phyloP scores from a whole-genome alignment of 2,113 vertebrate species.

The Cheilinus undulatus region DNA sequence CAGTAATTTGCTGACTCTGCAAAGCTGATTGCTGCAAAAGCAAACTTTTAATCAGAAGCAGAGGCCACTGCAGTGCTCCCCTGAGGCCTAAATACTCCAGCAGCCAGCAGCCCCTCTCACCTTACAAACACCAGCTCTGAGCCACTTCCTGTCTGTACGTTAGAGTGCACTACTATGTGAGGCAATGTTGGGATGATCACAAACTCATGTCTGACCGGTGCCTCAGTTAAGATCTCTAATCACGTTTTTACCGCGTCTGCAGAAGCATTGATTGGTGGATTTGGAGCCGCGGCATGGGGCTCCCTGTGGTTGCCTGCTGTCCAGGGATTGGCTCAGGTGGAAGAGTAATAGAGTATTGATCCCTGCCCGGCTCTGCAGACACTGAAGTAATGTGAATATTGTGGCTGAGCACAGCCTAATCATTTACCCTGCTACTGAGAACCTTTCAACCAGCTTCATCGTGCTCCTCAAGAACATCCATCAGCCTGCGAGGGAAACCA shows the following conservation, averaged over 20 bases:
- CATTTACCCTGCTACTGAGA: slow-evolving; percentile 61
- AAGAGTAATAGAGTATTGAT: slow-evolving; percentile 77
- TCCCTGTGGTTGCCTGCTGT: slow-evolving; percentile 51
- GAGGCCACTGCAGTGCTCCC: slow-evolving; percentile 59
- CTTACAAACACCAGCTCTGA: slow-evolving; percentile 28
- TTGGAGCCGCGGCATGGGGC: slow-evolving; percentile 37
- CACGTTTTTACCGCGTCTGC: slow-evolving; percentile 22
- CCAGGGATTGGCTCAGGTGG: slow-evolving; percentile 47
- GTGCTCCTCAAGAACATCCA: slow-evolving; percentile 36
- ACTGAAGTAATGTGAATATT: slow-evolving; percentile 68
- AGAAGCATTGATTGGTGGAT: slow-evolving; percentile 55
- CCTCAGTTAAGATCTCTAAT: slow-evolving; percentile 59
- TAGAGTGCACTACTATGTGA: not conserved
- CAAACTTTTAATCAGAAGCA: slow-evolving; percentile 61
- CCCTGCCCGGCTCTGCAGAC: slow-evolving; percentile 47
- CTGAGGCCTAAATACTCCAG: slow-evolving; percentile 21
- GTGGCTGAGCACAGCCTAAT: slow-evolving; percentile 64
- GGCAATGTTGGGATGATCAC: slow-evolving; percentile 8
- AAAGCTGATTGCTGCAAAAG: slow-evolving; percentile 65
- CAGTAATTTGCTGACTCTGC: slow-evolving; percentile 66
- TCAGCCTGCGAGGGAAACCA: slow-evolving; percentile 24
- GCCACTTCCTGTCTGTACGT: not conserved
- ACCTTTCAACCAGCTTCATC: slow-evolving; percentile 40
- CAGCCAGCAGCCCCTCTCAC: slow-evolving; percentile 32
- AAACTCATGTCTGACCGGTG: slow-evolving; percentile 6